Conservation (phyloP, 2,113 vertebrate genomes). For the Oncorhynchus keta region DNA sequence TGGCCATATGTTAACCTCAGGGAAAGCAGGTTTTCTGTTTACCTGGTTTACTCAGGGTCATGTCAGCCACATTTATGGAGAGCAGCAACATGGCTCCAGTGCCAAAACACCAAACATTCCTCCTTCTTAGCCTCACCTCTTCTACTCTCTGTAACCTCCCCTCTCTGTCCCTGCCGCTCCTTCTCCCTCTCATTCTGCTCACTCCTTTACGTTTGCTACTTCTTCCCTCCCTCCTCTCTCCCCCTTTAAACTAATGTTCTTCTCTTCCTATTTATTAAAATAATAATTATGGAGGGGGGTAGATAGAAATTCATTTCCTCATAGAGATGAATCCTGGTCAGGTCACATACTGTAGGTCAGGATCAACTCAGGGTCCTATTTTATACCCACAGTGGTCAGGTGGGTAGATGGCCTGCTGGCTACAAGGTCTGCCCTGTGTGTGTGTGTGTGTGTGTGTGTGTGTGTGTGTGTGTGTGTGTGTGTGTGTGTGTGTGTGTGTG, state of each 20-base stretch:
- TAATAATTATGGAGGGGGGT: neutral
- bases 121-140: neutral
- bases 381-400: no score
- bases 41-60: conserved; percentile 75
- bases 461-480: conserved; percentile 36
- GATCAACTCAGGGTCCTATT: no score
- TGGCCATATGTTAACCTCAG: conserved; percentile 76
- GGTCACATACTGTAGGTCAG: no score
- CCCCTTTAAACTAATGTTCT: neutral
- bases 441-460: conserved; percentile 35
- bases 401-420: no score
- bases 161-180: neutral
- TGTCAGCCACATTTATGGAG: conserved; percentile 71
- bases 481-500: conserved; percentile 36
- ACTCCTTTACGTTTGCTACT: neutral
- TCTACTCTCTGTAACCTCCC: neutral
- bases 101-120: conserved; percentile 54
- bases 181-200: neutral
- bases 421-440: neutral
- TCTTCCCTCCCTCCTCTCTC: neutral
- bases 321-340: no score
- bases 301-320: no score
- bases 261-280: neutral
- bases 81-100: conserved; percentile 67
- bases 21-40: conserved; percentile 77